Percentiles rank a stretch among this genome's conserved stretches.
These are phyloP conservation scores for Philereme transversata DNA, from an alignment of 2,888 invertebrate species.

Conservation along the genomic window DNA sequence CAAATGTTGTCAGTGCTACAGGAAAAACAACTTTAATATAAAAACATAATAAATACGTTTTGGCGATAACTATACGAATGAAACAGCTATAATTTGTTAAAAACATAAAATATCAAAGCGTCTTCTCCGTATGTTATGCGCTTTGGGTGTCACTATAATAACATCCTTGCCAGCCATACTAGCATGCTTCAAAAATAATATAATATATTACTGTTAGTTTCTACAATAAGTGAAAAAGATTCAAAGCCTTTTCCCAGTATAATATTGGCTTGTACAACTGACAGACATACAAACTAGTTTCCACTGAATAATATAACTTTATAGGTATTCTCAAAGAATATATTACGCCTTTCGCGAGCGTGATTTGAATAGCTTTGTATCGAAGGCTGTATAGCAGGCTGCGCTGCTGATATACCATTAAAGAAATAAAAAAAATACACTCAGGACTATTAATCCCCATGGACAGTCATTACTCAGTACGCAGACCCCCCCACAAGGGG, in stretches of 20 bases:
- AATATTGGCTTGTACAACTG: constrained; percentile 18
- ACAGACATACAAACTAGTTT: constrained; percentile 28
- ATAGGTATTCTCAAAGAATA: constrained; percentile 36
- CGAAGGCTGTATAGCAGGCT: constrained; percentile 15
- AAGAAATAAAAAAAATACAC: background rate
- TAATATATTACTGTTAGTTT: background rate
- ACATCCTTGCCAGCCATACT: no score
- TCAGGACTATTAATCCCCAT: no score
- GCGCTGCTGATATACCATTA: constrained; percentile 2
- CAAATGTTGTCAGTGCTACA: no score
- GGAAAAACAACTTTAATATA: no score
- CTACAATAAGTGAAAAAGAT: background rate
- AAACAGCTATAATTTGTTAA: no score
- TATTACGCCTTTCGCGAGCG: constrained; percentile 42
- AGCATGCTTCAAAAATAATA: no score
- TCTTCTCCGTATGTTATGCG: no score
- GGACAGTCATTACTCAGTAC: background rate
- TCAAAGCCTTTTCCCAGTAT: constrained; percentile 2
- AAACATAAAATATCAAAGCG: no score
- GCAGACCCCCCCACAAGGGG: no score
- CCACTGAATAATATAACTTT: constrained; percentile 30
- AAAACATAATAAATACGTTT: no score
- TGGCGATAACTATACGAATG: no score
- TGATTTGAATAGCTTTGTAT: constrained; percentile 47
- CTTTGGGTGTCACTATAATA: no score